These are phyloP conservation scores for Tympanoctomys barrerae DNA, from an alignment of 2,797 vertebrate species.

Conservation along the genomic window DNA sequence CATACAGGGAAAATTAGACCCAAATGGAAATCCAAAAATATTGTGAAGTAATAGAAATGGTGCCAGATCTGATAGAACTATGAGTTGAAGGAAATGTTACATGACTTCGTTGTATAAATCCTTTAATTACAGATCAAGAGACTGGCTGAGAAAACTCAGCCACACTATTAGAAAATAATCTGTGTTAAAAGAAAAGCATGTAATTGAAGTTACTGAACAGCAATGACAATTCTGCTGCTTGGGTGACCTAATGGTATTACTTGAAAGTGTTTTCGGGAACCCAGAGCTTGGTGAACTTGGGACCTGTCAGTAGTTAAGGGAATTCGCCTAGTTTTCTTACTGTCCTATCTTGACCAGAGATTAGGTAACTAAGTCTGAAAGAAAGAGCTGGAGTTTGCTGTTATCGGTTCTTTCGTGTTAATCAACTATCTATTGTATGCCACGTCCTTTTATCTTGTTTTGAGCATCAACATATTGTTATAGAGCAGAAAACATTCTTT, in stretches of 20 bases:
- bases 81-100: neutral
- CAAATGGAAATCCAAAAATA: slow-evolving; percentile 51
- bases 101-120: neutral
- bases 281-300: neutral
- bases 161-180: slow-evolving; percentile 45
- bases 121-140: slow-evolving; percentile 3
- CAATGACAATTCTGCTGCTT: neutral
- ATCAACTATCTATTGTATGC: neutral
- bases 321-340: neutral
- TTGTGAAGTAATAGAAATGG: neutral
- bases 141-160: slow-evolving; percentile 30
- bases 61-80: neutral
- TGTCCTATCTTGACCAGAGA: neutral
- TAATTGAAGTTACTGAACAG: neutral
- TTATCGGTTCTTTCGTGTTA: neutral
- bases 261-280: neutral
- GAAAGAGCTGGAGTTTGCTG: neutral
- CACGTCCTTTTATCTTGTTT: slow-evolving; percentile 19
- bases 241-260: neutral
- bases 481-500: neutral
- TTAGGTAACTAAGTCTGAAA: slow-evolving; percentile 46
- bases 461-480: slow-evolving; percentile 10
- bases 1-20: slow-evolving; percentile 62
- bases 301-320: neutral
- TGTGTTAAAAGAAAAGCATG: slow-evolving; percentile 14